Evolutionary conservation across 2,797 vertebrate genomes (phyloP), one percentile per base, ranked within the genome.

Genomic region (Tolypeutes matacus): DNA sequence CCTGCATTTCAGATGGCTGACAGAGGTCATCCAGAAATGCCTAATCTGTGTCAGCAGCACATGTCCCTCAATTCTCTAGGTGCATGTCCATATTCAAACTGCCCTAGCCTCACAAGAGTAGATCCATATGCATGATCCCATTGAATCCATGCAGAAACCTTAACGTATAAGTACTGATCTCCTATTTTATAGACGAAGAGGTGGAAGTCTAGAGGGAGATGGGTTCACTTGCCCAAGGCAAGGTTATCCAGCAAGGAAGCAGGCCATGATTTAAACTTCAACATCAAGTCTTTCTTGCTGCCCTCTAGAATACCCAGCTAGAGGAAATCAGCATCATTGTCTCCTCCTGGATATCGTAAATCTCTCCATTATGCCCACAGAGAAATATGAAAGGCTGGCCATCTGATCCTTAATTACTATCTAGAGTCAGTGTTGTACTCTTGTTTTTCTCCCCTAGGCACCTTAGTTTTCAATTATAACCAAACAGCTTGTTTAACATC

Each of bases 91-190:
- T 18, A 1, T 46, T 27, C 12, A 1, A 20, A 23, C 67, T 0
- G 3, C 5, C 65, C 82, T 27, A 20, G 49, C 49, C 0, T 3
- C 20, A 11, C 34, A 2, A 12, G 80, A 27, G 13, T 0, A 62
- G 29, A 60, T 12, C 20, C 6, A 0, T 27, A 8, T 2, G 36
- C 42, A 8, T 1, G 1, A 64, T 39, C 56, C 42, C 27, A 5
- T 36, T n/a, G 18, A 1, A 7, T 36, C 21, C 58, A 12, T 29
- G 1, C 49, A 36, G 31, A n/a, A 34, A 8, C n/a, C 70, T 69
- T 5, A 11, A 21, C 56, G 2, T 53, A 0, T 0, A 3, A 0
- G 18, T 13, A 0, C 65, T 18, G 10, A 11, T 58, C 36, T 65
- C 36, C 53, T 36, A 15, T 65, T 10, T 51, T 25, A 82, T 2